Evolutionary conservation across 2,888 invertebrate species (phyloP), one percentile per base, ranked within the genome.

Genomic region (Didymodactylos carnosus): DNA sequence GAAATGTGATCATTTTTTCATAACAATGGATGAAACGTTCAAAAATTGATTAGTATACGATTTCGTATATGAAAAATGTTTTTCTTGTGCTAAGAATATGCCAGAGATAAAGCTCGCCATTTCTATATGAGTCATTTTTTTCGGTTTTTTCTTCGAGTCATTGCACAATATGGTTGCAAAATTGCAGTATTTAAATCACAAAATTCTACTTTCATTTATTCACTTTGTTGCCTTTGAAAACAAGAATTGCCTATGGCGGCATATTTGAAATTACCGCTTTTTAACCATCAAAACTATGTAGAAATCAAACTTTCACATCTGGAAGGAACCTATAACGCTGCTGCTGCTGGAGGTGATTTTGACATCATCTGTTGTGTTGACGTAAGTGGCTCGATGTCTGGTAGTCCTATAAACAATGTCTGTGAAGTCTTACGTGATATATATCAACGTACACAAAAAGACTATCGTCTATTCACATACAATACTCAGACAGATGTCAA

Each of bases 341-440:
- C 43, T 43, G 25, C 49, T 49, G 25, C 49, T 49, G 49, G 49
- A 1, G 23, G 49, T 49, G 49, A 49, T 49, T 13, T 49, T 25
- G 49, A 49, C 49, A 49, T 49, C 25, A 51, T 71, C 35, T 72
- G 72, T 25, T 72, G 72, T 72, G 53, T 72, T 25, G 72, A 72
- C 53, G 53, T 53, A 23, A 40, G 40, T 72, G 51, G 72, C 8
- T 72, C 72, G 39, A 72, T 72, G 72, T 10, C n/a, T 39, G 72
- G 53, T 53, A 51, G 39, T 25, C 53, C 72, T 40, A 72, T 72
- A 25, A 51, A 29, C 23, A 53, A 72, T 72, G 72, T 72, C 13
- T 72, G 72, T 39, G 39, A 53, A 49, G 53, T 72, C 27, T 53
- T 72, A 53, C 53, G 72, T 40, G 53, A 72, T 53, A 72, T 72